phyloP scores from a whole-genome alignment of 1,140 invertebrate species.

The Sogatella furcifera region DNA sequence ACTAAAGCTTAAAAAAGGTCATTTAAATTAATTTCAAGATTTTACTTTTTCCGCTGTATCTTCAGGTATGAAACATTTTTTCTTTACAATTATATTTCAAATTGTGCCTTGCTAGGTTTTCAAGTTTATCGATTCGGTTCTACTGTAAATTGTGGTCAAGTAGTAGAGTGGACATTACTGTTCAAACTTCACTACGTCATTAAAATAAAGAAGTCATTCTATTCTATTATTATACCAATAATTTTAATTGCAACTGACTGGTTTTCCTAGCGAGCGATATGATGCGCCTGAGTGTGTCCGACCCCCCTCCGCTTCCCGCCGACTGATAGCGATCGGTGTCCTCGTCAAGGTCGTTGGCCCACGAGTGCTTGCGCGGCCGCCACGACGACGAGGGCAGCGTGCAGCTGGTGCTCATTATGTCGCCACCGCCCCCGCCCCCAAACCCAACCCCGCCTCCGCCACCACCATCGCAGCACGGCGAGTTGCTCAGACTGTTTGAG shows the following conservation, averaged over 20 bases:
- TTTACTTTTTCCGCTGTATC: too few species aligned
- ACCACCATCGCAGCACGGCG: constrained; percentile 11
- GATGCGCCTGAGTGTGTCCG: constrained; percentile 64
- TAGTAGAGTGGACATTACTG: too few species aligned
- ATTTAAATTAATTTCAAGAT: too few species aligned
- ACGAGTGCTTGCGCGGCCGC: constrained; percentile 52
- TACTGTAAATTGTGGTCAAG: too few species aligned
- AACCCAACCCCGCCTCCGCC: not conserved
- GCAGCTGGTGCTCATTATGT: constrained; percentile 45
- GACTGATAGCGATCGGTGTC: constrained; percentile 43
- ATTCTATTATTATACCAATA: too few species aligned
- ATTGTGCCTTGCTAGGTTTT: too few species aligned
- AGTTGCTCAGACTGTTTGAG: constrained; percentile 5
- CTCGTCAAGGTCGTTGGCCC: constrained; percentile 61
- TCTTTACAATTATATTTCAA: too few species aligned
- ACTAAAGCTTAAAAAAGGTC: too few species aligned
- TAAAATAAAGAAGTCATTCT: too few species aligned
- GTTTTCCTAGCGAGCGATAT: constrained; percentile 67
- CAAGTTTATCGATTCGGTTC: too few species aligned
- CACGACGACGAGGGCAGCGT: constrained; percentile 25
- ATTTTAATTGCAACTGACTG: constrained; percentile 40
- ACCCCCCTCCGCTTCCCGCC: constrained; percentile 33
- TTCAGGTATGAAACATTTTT: too few species aligned
- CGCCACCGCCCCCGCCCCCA: not conserved
- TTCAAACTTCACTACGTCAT: too few species aligned